Conservation (phyloP, 2,113 vertebrate species). For the Lampris megalopsis region DNA sequence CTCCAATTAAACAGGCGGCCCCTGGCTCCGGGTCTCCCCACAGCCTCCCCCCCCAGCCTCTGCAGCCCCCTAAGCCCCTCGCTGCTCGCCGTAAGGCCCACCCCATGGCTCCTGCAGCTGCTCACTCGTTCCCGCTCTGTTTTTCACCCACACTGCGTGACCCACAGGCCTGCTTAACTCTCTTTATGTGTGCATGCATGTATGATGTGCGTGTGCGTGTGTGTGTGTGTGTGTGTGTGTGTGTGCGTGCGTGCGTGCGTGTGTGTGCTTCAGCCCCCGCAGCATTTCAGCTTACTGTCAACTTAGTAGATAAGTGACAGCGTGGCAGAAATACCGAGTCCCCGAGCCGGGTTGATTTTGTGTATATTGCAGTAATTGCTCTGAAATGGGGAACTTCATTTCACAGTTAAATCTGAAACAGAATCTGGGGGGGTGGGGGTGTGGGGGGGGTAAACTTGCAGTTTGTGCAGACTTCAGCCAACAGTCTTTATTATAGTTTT, state of each 20-base stretch:
- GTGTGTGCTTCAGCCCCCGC: constrained; percentile 50
- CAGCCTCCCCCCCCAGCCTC: constrained; percentile 59
- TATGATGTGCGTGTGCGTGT: constrained; percentile 28
- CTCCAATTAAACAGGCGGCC: constrained; percentile 83
- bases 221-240: constrained; percentile 46
- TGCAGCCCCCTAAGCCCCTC: constrained; percentile 66
- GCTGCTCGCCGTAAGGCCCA: constrained; percentile 78
- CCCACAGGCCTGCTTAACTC: constrained; percentile 78
- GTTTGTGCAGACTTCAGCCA: background rate
- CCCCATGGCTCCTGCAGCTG: constrained; percentile 78
- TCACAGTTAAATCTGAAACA: constrained; percentile 32
- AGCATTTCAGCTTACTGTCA: constrained; percentile 76
- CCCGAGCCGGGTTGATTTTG: constrained; percentile 68
- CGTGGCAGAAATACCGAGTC: constrained; percentile 61
- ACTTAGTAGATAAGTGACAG: constrained; percentile 72
- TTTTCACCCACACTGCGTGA: constrained; percentile 77
- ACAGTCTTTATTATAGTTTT: background rate
- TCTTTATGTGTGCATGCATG: constrained; percentile 22
- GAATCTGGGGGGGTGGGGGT: constrained; percentile 27
- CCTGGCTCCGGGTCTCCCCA: constrained; percentile 73
- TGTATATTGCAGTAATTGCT: constrained; percentile 76
- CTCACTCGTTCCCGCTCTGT: constrained; percentile 73
- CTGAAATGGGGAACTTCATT: constrained; percentile 54
- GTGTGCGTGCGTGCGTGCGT: constrained; percentile 53
- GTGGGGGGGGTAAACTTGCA: constrained; percentile 11